Evolutionary conservation across 92 coral and sea anemone species (phyloP).

Genomic region (Pocillopora meandrina): DNA sequence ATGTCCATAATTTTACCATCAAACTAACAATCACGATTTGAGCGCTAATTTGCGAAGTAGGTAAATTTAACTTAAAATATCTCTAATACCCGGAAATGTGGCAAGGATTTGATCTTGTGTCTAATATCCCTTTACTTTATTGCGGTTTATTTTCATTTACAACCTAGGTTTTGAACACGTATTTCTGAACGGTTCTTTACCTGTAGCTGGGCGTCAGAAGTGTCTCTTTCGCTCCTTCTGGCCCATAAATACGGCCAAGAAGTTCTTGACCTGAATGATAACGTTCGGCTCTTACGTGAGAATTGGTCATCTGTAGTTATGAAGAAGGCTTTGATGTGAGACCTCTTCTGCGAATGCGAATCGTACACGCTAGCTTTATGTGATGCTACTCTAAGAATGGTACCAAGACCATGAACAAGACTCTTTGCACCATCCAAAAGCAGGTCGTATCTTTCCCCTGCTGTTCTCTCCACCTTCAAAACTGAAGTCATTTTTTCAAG

Average conservation of each 20-base stretch:
- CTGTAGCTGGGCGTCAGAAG: neutral
- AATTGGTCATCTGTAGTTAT: neutral
- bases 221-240: neutral
- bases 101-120: no score
- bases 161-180: no score
- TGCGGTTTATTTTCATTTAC: no score
- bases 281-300: neutral
- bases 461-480: slow-evolving; percentile 17
- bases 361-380: slow-evolving; percentile 11
- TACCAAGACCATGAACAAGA: slow-evolving; percentile 47
- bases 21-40: no score
- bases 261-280: neutral
- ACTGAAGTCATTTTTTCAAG: neutral
- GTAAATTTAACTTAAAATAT: no score
- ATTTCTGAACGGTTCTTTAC: neutral
- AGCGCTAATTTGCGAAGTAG: no score
- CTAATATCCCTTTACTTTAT: no score
- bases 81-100: no score
- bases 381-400: slow-evolving; percentile 47
- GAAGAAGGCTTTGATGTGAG: neutral
- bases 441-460: slow-evolving; percentile 16
- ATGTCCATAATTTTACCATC: no score
- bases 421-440: slow-evolving; percentile 39
- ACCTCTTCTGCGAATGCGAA: neutral
- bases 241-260: slow-evolving; percentile 12